Percentiles rank a stretch among this genome's conserved stretches.
phyloP scores from a whole-genome alignment of 2,888 invertebrate species.

The Pheosia tremula region DNA sequence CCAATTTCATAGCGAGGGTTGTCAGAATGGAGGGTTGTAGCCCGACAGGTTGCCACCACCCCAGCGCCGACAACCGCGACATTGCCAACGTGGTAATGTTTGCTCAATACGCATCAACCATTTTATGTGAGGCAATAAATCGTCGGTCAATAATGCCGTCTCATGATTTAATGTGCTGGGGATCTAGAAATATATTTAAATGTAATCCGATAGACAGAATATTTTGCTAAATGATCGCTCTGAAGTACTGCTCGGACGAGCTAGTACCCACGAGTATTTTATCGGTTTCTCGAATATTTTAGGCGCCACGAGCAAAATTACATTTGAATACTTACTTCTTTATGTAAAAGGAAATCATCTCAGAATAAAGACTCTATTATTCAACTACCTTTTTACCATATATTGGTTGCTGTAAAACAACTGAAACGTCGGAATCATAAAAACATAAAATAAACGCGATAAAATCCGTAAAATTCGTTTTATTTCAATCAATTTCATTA shows the following conservation, averaged over 20 bases:
- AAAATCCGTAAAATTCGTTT: too few species aligned
- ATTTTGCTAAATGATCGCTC: slow-evolving; percentile 13
- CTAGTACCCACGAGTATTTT: slow-evolving; percentile 9
- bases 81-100: slow-evolving; percentile 38
- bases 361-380: too few species aligned
- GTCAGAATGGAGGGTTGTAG: slow-evolving; percentile 39
- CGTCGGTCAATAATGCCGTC: slow-evolving; percentile 44
- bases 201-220: slow-evolving; percentile 37
- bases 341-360: too few species aligned
- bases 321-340: too few species aligned
- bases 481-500: too few species aligned
- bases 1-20: slow-evolving; percentile 39
- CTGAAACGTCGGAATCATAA: too few species aligned
- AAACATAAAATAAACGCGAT: too few species aligned
- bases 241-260: slow-evolving; percentile 18
- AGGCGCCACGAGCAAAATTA: neutral
- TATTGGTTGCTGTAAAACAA: too few species aligned
- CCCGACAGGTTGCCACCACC: slow-evolving; percentile 57
- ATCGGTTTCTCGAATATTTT: neutral
- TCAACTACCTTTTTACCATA: too few species aligned
- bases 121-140: slow-evolving; percentile 57
- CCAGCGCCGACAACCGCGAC: slow-evolving; percentile 32
- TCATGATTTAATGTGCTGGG: slow-evolving; percentile 49
- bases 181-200: slow-evolving; percentile 53
- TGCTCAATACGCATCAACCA: slow-evolving; percentile 54